Conservation (phyloP, 1,140 invertebrate genomes). For the Heterodera carotae region DNA sequence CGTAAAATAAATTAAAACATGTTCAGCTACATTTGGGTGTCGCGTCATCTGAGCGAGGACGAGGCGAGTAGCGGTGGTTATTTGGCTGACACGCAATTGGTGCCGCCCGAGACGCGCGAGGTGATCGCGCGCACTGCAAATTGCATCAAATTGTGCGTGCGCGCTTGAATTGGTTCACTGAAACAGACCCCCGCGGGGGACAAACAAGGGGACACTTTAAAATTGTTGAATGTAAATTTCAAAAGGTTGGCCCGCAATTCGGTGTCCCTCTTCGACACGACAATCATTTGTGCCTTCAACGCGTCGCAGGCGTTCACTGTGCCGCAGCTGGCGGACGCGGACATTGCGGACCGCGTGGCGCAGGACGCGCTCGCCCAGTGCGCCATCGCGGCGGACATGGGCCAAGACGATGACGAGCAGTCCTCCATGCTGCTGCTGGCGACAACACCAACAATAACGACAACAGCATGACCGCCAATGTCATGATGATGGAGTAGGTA, state of each 20-base stretch:
- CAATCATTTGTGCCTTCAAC: conserved; percentile 86
- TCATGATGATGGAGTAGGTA: no score
- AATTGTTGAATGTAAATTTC: background rate
- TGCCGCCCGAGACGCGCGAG: conserved; percentile 73
- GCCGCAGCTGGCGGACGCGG: conserved; percentile 77
- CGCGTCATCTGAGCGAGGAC: conserved; percentile 68
- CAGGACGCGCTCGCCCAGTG: conserved; percentile 47
- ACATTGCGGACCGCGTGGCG: conserved; percentile 77
- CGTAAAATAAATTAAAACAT: no score
- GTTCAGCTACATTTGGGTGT: conserved; percentile 75
- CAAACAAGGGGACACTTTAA: background rate
- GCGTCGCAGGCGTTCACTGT: conserved; percentile 81
- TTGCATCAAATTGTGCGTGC: conserved; percentile 77
- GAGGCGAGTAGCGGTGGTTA: conserved; percentile 78
- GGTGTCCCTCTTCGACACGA: conserved; percentile 87
- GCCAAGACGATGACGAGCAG: conserved; percentile 11
- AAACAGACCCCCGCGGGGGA: no score
- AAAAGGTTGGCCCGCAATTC: conserved; percentile 75
- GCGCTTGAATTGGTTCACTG: no score
- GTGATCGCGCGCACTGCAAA: conserved; percentile 84
- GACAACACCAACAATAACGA: no score
- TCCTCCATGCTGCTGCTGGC: no score
- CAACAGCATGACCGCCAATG: no score
- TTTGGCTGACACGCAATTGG: conserved; percentile 72
- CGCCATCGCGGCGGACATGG: conserved; percentile 25